Base-by-base conservation (phyloP, 2,888 invertebrate species). In the Cryptophagus acutangulus region DNA sequence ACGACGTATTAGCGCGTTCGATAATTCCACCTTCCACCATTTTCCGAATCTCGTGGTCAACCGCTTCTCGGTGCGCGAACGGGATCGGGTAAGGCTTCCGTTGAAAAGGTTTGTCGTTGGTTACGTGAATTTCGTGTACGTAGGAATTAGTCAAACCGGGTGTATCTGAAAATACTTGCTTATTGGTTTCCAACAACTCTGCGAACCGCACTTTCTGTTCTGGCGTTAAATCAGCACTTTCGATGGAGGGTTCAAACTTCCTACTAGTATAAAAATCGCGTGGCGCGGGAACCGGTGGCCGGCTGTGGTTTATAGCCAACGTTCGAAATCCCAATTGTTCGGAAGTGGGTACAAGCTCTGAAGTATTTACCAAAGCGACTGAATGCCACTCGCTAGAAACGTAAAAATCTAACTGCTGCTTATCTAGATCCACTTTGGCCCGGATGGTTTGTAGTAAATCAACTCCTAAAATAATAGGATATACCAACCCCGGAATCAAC, bases 11-110 rank as follows among this genome's bases (percentile, higher is more conserved):
- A 10, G 40, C 28, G 13, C 36, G 15, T 24, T 35, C 36, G 20
- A 36, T 36, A 3, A 40, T 36, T 8, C 36, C 40, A 35, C 40
- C 35, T 5, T 28, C 3, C 10, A 25, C 16, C 40, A 40, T 40
- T 12, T 29, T 15, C 6, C 17, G 14, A n/a, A 40, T 15, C 9
- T 13, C 15, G 14, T 15, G 8, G 12, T 17, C 16, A 8, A 36
- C 34, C 2, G 26, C 40, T 13, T 20, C 20, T n/a, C 36, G 9
- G 29, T 37, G 35, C 8, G 35, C 36, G 16, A 40, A 8, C 14
- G 28, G 40, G 9, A 37, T 24, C 13, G 25, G 17, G 6, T 17
- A 18, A 6, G 8, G 40, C 24, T 39, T 37, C 15, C 33, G 24
- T 9, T n/a, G 13, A 25, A 35, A 39, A 9, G 38, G 20, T 26